Evolutionary conservation across 2,888 invertebrate species (phyloP), one percentile per base, ranked within the genome.

Genomic region (Mythimna vitellina): DNA sequence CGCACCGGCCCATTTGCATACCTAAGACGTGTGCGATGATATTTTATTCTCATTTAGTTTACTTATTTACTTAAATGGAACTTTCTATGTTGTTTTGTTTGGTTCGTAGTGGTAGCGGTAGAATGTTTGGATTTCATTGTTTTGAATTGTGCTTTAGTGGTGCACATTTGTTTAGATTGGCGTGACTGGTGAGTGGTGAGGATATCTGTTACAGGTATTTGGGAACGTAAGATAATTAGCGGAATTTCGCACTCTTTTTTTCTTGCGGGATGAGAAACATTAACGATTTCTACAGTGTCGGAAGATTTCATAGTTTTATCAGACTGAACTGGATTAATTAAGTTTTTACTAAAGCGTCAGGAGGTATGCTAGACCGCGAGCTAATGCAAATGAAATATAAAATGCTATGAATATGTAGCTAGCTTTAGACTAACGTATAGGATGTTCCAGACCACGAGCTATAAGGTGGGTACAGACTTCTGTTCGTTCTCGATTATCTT

Each of bases 21-120:
- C 88, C 86, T 86, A 88, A 82, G 91, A 93, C 94, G 93, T 94
- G 94, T 94, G 94, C 93, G 92, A 92, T 94, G 92, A 94, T 94
- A 93, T 94, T 93, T 92, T 89, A 91, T 92, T 92, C 92, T 92
- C 93, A 92, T 94, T 94, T 80, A 80, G 76, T 73, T 80, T 93
- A 93, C 88, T 88, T 89, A 81, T 75, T 78, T 81, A 79, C 75
- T 67, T 69, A 76, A 81, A 74, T 61, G 61, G 75, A 78, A 73
- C 78, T 80, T 80, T 81, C 77, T 81, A 64, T 76, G 79, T 70
- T 78, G 68, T 63, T 79, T 80, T 76, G 67, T 77, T 73, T 32
- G 58, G 17, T 60, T 60, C 3, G 35, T 60, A 58, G 38, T 72
- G 25, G 22, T 65, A 25, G 65, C 29, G 32, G 74, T 74, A 14